A percentile compares a stretch with the other conserved stretches of the same genome.
These are phyloP conservation scores for Pseudonaja textilis DNA, from an alignment of 2,113 vertebrate species.

Conservation along the genomic window DNA sequence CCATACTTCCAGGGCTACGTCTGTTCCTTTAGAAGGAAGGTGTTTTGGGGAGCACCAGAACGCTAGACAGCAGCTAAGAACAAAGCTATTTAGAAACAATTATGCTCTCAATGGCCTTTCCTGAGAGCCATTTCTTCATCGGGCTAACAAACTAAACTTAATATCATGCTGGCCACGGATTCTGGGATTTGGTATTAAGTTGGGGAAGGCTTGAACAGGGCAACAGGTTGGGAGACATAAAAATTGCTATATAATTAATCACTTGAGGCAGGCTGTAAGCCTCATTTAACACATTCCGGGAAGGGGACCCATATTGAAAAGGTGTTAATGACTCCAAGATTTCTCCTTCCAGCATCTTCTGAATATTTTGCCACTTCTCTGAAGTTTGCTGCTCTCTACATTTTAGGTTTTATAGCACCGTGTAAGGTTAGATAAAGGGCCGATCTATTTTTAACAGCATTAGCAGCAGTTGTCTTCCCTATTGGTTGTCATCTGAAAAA, in stretches of 20 bases:
- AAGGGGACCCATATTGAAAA: not conserved
- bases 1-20: not conserved
- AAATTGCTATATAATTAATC: constrained; percentile 33
- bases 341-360: not conserved
- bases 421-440: not conserved
- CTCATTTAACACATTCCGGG: not conserved
- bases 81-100: not conserved
- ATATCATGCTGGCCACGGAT: not conserved
- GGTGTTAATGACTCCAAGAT: constrained; percentile 13
- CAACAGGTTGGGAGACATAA: not conserved
- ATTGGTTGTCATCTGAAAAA: not conserved
- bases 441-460: not conserved
- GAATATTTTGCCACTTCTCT: not conserved
- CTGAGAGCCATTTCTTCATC: not conserved
- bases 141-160: not conserved
- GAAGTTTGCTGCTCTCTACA: not conserved
- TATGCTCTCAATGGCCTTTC: not conserved
- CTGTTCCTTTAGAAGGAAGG: not conserved
- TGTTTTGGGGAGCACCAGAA: not conserved
- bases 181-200: not conserved
- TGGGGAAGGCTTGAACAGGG: not conserved
- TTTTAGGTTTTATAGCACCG: not conserved
- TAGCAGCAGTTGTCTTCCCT: not conserved
- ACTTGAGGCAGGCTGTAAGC: not conserved
- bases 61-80: not conserved